Percentiles rank a stretch among this genome's conserved stretches.
Conservation (phyloP, 2,888 invertebrate species). For the Heliconius ethilla region DNA sequence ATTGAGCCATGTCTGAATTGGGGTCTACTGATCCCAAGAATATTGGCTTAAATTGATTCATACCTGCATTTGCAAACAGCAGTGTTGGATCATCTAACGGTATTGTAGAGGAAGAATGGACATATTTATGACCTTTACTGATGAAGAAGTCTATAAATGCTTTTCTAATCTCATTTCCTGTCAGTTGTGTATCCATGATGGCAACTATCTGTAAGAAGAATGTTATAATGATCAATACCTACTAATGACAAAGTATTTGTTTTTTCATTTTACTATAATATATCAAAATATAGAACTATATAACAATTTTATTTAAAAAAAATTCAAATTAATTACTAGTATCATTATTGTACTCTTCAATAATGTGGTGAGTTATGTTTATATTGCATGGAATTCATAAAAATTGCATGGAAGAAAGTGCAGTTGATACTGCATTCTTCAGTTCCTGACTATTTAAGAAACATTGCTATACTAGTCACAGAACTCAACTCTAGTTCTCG, state of each 20-base stretch:
- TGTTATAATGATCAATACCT: background rate
- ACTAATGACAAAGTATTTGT: background rate
- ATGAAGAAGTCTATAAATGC: conserved; percentile 95
- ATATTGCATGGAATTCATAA: too few relatives aligned
- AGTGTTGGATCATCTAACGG: conserved; percentile 99
- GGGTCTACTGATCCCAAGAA: conserved; percentile 98
- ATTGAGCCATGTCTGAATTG: conserved; percentile 96
- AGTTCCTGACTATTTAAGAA: too few relatives aligned
- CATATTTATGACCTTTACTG: conserved; percentile 93
- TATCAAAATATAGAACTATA: background rate
- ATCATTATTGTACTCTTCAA: too few relatives aligned
- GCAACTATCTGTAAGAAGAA: conserved; percentile 43
- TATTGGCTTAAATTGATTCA: conserved; percentile 99
- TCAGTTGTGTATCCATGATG: conserved; percentile 82
- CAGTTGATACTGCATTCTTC: too few relatives aligned
- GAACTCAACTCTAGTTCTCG: too few relatives aligned
- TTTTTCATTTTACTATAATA: background rate
- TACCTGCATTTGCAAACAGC: conserved; percentile 98
- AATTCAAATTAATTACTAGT: too few relatives aligned
- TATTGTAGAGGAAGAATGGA: conserved; percentile 98
- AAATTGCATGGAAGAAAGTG: too few relatives aligned
- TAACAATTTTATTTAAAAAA: background rate
- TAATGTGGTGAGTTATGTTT: too few relatives aligned
- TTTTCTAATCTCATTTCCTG: conserved; percentile 90
- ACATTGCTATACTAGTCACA: too few relatives aligned